phyloP scores from a whole-genome alignment of 2,113 vertebrate species.

The Channa argus region DNA sequence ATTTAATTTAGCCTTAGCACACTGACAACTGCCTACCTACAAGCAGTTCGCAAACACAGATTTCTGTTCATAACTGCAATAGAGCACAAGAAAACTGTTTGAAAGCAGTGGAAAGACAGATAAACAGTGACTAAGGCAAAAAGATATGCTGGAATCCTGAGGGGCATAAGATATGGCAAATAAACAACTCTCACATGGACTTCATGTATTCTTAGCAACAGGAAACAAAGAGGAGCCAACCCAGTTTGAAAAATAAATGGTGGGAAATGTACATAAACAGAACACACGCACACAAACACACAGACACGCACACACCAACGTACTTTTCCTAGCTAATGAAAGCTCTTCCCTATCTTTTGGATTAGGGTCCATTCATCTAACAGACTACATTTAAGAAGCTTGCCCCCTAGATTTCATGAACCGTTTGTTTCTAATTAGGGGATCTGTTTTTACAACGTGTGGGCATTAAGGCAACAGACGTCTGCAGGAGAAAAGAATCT shows the following conservation, averaged over 20 bases:
- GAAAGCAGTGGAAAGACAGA: constrained; percentile 33
- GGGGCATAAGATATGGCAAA: constrained; percentile 69
- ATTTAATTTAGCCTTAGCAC: neutral
- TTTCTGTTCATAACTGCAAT: constrained; percentile 1
- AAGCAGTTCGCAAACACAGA: constrained; percentile 7
- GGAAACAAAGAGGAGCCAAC: constrained; percentile 70
- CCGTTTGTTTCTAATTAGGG: constrained; percentile 73
- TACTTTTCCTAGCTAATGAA: constrained; percentile 58
- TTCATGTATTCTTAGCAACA: constrained; percentile 60
- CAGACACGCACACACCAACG: constrained; percentile 25
- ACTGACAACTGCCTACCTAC: neutral
- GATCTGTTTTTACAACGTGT: constrained; percentile 69
- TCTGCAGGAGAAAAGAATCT: constrained; percentile 37
- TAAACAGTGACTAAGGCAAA: constrained; percentile 43
- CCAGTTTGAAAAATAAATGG: constrained; percentile 77
- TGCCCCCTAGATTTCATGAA: constrained; percentile 45
- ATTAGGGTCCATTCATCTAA: constrained; percentile 44
- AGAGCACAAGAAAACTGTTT: constrained; percentile 15
- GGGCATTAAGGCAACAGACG: constrained; percentile 61
- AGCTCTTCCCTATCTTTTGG: constrained; percentile 44
- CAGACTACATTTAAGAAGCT: constrained; percentile 51
- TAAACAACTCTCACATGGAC: constrained; percentile 69
- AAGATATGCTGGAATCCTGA: constrained; percentile 47
- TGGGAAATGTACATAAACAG: constrained; percentile 71
- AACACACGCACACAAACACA: neutral